Evolutionary conservation across 2,113 vertebrate genomes (phyloP), one percentile per base, ranked within the genome.

Genomic region (Gymnogyps californianus): DNA sequence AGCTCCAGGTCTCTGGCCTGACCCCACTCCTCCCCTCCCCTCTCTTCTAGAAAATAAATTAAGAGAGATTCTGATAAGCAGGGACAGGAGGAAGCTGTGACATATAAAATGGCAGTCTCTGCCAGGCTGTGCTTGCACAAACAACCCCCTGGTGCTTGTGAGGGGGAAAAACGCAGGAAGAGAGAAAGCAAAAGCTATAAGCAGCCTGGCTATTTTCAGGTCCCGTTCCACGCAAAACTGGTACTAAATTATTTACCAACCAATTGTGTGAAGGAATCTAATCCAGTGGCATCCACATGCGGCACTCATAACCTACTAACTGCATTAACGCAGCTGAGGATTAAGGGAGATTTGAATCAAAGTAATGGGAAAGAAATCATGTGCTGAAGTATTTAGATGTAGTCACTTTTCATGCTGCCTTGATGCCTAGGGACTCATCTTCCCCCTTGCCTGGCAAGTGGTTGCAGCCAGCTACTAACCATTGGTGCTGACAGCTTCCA

Each of bases 291-390:
- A 77, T 81, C 87, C 89, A 94, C 80, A 95, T 47, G 90, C 2
- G 0, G 76, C 90, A 90, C 86, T 92, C 89, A 90, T 89, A 96
- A 87, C 88, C 94, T 86, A 67, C 96, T 95, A 96, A 95, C 93
- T 93, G 95, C 84, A 90, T 93, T 95, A 97, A 96, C 2, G 4
- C 76, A 67, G 71, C 64, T 81, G 94, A 93, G 91, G 89, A 96
- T 97, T 96, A 95, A 91, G 72, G 69, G 89, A 91, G 89, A 93
- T 96, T 94, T 95, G 93, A 97, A 96, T 95, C 84, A 95, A 95
- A 94, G 89, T 90, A 94, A 92, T 86, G 91, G 95, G 95, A 95
- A 93, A 94, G 94, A 96, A 94, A 92, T 91, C 66, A 87, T 89
- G 84, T 84, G 90, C 75, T 94, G 76, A 79, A 96, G 83, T 94